Base-by-base conservation (phyloP, 2,113 vertebrate genomes). In the Tichodroma muraria region DNA sequence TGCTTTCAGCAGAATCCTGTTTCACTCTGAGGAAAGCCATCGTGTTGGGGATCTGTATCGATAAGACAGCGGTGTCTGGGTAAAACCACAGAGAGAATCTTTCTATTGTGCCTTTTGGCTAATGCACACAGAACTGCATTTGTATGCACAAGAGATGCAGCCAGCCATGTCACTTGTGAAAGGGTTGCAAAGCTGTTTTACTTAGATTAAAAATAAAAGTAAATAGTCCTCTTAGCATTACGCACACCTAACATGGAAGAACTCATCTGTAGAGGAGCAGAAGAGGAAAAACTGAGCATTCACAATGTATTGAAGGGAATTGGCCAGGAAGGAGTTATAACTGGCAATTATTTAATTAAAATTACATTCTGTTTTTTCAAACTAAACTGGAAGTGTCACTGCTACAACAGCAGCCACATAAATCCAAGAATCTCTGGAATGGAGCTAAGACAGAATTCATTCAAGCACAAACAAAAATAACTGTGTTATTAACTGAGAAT, bases 161-260 rank as follows among this genome's bases (percentile, higher is more conserved):
- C 40, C 80, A 80, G 66, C 66, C 28, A 44, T 88, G 79, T 27
- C 81, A 49, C 68, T 93, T 83, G 31, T 35, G 56, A 90, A 88
- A 83, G 28, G 64, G 24, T 14, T 73, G 47, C 68, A 88, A 96
- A 95, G 85, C 85, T 94, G 40, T 71, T 95, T 60, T 77, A 30
- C 56, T 78, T 30, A 47, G 75, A 94, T 89, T 88, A 93, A 92
- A 94, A 94, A 87, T 47, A 85, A 82, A 71, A 89, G 71, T 80
- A 85, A 89, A 83, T 52, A 80, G 38, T 75, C 37, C 24, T 82
- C 38, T 75, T 66, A 45, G 28, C 53, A 17, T 35, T 73, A n/a
- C 13, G 52, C 33, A 70, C 13, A 63, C 70, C 77, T 71, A 44
- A 23, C 10, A 5, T n/a, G 10, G 40, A 91, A 82, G 68, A 70